A percentile compares a stretch with the other conserved stretches of the same genome.
Evolutionary conservation across 2,888 invertebrate genomes (phyloP).

Genomic region (Exocentrus adspersus): DNA sequence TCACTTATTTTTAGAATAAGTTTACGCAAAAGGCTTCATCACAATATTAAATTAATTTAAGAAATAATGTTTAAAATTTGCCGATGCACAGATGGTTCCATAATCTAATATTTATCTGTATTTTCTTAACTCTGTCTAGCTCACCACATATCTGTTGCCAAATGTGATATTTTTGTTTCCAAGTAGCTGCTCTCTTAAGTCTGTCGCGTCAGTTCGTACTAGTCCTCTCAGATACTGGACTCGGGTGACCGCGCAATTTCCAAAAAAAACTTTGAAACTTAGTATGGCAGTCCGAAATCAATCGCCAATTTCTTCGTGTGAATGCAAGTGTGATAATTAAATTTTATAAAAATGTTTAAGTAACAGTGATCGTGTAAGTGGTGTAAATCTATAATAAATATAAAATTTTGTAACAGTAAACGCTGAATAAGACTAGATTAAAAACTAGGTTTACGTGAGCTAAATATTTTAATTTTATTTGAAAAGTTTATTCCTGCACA

Average conservation of each 20-base stretch:
- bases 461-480: conserved; percentile 9
- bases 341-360: conserved; percentile 3
- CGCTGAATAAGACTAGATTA: conserved; percentile 34
- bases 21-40: conserved; percentile 4
- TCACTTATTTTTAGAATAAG: conserved; percentile 23
- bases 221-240: conserved; percentile 55
- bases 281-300: conserved; percentile 13
- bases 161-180: conserved; percentile 65
- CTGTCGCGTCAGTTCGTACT: conserved; percentile 61
- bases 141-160: conserved; percentile 63
- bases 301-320: neutral
- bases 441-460: conserved; percentile 19
- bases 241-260: conserved; percentile 46
- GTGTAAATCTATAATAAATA: conserved; percentile 12
- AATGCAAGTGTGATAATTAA: neutral
- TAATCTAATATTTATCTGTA: conserved; percentile 60
- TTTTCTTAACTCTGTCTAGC: conserved; percentile 61
- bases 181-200: conserved; percentile 56
- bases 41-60: conserved; percentile 22
- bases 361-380: conserved; percentile 1
- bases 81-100: conserved; percentile 45
- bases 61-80: conserved; percentile 16
- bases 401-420: conserved; percentile 37
- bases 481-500: conserved; percentile 5
- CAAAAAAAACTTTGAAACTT: conserved; percentile 32